Base-by-base conservation (phyloP, 2,888 invertebrate species). In the Lagria hirta region DNA sequence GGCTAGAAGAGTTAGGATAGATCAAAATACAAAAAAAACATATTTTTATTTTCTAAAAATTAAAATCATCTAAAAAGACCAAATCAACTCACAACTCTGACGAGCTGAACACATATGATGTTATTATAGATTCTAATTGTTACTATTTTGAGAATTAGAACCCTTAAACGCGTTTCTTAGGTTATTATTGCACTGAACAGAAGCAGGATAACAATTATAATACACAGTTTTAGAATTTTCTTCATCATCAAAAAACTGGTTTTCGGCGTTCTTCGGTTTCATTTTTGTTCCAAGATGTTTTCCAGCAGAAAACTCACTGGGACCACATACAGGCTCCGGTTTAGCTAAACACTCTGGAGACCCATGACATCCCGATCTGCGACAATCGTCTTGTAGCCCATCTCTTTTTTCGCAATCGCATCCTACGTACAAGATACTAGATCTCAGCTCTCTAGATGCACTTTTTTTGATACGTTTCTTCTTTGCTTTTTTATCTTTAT, bases 401-500 rank as follows among this genome's bases (percentile, higher is more conserved):
- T 80, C 78, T n/a, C 76, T 69, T 57, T 75, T 77, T 43, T 76
- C 73, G 57, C 81, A 81, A 24, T 79, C 76, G 51, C 81, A 81
- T 13, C 76, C 76, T 6, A 72, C 70, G 49, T 77, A 75, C 51
- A 80, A 69, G 36, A 75, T 70, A 15, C 79, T 71, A 22, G 66
- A 72, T 3, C 75, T 72, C 13, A 81, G 61, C 60, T 81, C 81
- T 1, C 76, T 68, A 18, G 79, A 80, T 54, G 73, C 75, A 24
- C 76, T 73, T 20, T 54, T 58, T 40, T 59, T 66, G 1, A 53
- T 73, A 68, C 62, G 61, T 23, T 66, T 69, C 41, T 12, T 7
- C 30, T 37, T 29, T 3, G 11, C 2, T 32, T 12, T 28, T 14
- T 34, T 34, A 44, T 45, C 11, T 49, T 47, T 14, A 51, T 30